These are phyloP conservation scores for Pollicipes pollicipes DNA, from an alignment of 1,140 invertebrate species.

Conservation along the genomic window DNA sequence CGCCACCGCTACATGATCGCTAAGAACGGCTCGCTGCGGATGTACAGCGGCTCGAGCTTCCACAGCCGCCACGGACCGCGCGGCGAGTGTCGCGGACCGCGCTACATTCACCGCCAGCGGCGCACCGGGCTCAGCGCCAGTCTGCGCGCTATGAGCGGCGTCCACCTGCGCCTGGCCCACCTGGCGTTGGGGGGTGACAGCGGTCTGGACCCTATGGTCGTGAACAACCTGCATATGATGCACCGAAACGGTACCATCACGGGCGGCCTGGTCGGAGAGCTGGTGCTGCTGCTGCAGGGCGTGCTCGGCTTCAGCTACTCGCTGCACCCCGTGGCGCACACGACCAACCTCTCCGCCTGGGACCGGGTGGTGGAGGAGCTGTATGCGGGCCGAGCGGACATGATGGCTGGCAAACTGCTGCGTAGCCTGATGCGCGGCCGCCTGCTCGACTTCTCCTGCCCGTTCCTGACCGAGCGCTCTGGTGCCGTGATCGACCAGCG, in stretches of 20 bases:
- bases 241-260: neutral
- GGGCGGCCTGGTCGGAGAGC: neutral
- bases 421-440: neutral
- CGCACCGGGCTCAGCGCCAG: neutral
- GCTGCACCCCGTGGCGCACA: neutral
- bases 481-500: neutral
- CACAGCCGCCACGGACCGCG: neutral
- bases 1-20: neutral
- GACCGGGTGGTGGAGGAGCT: neutral
- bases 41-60: neutral
- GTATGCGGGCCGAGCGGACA: neutral
- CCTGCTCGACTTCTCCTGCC: neutral
- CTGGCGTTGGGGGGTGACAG: neutral
- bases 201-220: no score
- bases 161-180: neutral
- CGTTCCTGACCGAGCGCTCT: neutral
- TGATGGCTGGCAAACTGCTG: neutral
- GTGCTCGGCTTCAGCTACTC: neutral
- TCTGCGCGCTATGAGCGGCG: neutral
- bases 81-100: neutral
- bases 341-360: neutral
- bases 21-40: neutral
- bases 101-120: neutral
- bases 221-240: neutral
- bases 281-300: neutral